A percentile compares a stretch with the other conserved stretches of the same genome.
phyloP scores from a whole-genome alignment of 2,113 vertebrate genomes.

The human (Homo sapiens) region DNA sequence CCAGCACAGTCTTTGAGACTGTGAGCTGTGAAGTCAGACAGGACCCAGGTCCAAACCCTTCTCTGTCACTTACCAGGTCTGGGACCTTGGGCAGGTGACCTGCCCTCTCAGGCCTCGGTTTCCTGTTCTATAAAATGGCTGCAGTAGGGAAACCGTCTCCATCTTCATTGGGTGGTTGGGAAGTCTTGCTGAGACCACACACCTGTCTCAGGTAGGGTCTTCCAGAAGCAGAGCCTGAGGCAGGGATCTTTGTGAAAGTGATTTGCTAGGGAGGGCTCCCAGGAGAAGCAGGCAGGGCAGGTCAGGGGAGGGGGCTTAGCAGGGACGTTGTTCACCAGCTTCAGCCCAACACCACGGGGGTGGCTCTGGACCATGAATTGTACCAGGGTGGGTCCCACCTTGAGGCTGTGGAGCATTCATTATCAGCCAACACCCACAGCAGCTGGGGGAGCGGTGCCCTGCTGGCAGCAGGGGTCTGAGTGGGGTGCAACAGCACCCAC shows the following conservation, averaged over 20 bases:
- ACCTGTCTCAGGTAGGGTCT: neutral
- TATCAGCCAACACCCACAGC: neutral
- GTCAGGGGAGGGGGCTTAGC: neutral
- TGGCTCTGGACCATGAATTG: neutral
- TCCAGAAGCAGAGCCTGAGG: neutral
- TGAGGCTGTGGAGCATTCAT: neutral
- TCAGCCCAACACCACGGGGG: neutral
- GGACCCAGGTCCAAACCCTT: neutral
- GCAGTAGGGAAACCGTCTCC: neutral
- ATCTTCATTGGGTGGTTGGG: neutral
- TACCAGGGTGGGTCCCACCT: neutral
- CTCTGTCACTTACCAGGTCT: neutral
- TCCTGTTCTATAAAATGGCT: neutral
- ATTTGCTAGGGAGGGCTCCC: neutral
- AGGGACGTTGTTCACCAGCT: neutral
- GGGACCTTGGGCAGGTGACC: no score
- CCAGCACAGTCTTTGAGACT: neutral
- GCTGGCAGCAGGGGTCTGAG: neutral
- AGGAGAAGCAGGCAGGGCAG: neutral
- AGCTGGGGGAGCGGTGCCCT: neutral
- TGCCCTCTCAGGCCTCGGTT: neutral
- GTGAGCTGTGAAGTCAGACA: neutral
- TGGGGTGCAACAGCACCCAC: fast-evolving
- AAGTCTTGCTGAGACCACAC: neutral
- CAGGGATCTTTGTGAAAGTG: neutral